Evolutionary conservation across 2,888 invertebrate species (phyloP).

Genomic region (Poecilobothrus nobilitatus): DNA sequence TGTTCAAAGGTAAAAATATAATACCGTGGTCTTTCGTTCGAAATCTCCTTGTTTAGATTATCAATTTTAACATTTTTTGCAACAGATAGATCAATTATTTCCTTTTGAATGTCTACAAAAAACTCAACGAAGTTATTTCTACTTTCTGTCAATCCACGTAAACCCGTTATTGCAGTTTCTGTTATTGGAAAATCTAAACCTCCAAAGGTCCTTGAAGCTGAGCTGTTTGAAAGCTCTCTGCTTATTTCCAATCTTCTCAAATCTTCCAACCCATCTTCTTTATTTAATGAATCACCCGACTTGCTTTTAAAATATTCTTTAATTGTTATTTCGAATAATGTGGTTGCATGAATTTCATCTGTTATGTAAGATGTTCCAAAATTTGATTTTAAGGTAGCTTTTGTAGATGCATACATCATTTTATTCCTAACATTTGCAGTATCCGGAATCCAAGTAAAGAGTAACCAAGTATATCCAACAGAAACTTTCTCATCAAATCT

Average conservation of each 20-base stretch:
- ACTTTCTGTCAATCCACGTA: background rate
- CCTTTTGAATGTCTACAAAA: background rate
- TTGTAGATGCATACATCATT: slow-evolving; percentile 96
- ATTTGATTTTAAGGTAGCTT: slow-evolving; percentile 92
- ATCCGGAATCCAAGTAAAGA: slow-evolving; percentile 69
- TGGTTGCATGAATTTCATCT: slow-evolving; percentile 88
- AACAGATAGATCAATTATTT: background rate
- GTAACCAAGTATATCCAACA: slow-evolving; percentile 82
- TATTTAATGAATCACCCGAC: slow-evolving; percentile 53
- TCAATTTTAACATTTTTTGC: background rate
- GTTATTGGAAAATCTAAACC: slow-evolving; percentile 87
- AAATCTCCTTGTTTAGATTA: slow-evolving; percentile 63
- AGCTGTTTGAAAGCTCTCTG: slow-evolving; percentile 57
- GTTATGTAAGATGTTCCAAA: slow-evolving; percentile 92
- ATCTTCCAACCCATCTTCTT: slow-evolving; percentile 75
- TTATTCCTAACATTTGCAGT: slow-evolving; percentile 72
- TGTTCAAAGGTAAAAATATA: slow-evolving; percentile 58
- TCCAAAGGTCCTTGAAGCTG: slow-evolving; percentile 75
- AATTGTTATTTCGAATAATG: slow-evolving; percentile 69
- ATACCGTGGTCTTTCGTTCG: background rate
- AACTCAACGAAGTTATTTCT: background rate
- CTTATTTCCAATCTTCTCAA: slow-evolving; percentile 29
- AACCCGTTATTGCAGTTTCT: slow-evolving; percentile 51
- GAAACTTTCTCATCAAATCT: slow-evolving; percentile 71
- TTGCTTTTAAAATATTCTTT: slow-evolving; percentile 75